Percentiles rank a stretch among this genome's conserved stretches.
These are phyloP conservation scores for Diplolepis rosae DNA, from an alignment of 2,888 invertebrate species.

Conservation along the genomic window DNA sequence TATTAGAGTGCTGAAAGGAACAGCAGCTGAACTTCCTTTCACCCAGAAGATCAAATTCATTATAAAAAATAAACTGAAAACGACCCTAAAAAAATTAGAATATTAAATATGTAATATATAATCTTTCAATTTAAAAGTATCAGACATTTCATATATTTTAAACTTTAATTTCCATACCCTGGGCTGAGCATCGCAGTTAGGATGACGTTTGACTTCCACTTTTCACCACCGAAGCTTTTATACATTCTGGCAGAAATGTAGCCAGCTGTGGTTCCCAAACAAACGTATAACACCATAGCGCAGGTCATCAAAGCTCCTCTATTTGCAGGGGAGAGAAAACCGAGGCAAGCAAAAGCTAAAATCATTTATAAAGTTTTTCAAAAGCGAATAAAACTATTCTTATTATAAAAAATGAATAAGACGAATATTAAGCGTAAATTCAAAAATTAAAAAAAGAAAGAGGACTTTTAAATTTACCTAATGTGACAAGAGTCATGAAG, in stretches of 20 bases:
- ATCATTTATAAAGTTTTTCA: no score
- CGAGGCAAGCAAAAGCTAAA: slow-evolving; percentile 96
- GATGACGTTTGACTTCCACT: slow-evolving; percentile 98
- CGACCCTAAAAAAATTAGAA: slow-evolving; percentile 79
- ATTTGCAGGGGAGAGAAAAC: slow-evolving; percentile 98
- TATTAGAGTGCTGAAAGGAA: slow-evolving; percentile 96
- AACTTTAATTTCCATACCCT: slow-evolving; percentile 80
- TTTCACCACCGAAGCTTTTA: slow-evolving; percentile 98
- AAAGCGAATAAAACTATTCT: no score
- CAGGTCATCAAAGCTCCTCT: slow-evolving; percentile 99
- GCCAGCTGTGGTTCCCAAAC: slow-evolving; percentile 96
- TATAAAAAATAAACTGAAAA: slow-evolving; percentile 97
- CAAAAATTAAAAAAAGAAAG: slow-evolving; percentile 6
- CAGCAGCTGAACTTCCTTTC: slow-evolving; percentile 95
- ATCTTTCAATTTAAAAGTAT: not conserved
- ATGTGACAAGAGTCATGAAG: slow-evolving; percentile 95
- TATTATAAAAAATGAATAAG: no score
- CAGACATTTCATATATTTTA: not conserved
- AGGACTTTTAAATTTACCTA: slow-evolving; percentile 75
- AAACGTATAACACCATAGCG: slow-evolving; percentile 96
- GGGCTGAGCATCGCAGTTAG: slow-evolving; percentile 97
- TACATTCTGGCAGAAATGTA: slow-evolving; percentile 97
- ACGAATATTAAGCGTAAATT: no score
- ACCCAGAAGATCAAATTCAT: slow-evolving; percentile 98
- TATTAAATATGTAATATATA: not conserved